A percentile compares a stretch with the other conserved stretches of the same genome.
phyloP scores from a whole-genome alignment of 2,113 vertebrate genomes.

The Mirza zaza region DNA sequence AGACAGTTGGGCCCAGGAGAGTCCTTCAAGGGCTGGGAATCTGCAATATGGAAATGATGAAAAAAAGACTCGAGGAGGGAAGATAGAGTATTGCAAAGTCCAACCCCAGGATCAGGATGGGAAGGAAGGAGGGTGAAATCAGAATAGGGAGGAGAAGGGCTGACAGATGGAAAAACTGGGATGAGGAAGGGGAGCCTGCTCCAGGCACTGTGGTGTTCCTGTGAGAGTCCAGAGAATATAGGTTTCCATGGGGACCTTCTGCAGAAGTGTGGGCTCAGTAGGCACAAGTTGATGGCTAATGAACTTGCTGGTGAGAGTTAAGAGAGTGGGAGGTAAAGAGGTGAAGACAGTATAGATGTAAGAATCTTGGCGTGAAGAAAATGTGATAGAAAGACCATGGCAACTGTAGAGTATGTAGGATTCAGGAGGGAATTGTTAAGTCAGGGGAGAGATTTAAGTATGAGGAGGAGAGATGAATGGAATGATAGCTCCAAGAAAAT shows the following conservation, averaged over 20 bases:
- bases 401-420: neutral
- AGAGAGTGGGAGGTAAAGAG: neutral
- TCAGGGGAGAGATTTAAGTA: neutral
- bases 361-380: neutral
- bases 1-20: neutral
- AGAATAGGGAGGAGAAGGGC: neutral
- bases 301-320: neutral
- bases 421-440: neutral
- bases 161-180: neutral
- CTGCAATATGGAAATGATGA: neutral
- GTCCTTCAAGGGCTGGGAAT: neutral
- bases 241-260: neutral
- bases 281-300: neutral
- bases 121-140: neutral
- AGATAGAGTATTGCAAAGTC: neutral
- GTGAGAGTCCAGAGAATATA: neutral
- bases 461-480: neutral
- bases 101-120: neutral
- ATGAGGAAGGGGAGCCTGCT: neutral
- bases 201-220: neutral
- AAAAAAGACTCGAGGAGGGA: neutral
- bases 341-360: neutral
- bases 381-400: neutral
- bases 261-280: neutral
- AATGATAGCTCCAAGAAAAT: neutral